Conservation (phyloP, 1,140 invertebrate species). For the Diuraphis noxia region DNA sequence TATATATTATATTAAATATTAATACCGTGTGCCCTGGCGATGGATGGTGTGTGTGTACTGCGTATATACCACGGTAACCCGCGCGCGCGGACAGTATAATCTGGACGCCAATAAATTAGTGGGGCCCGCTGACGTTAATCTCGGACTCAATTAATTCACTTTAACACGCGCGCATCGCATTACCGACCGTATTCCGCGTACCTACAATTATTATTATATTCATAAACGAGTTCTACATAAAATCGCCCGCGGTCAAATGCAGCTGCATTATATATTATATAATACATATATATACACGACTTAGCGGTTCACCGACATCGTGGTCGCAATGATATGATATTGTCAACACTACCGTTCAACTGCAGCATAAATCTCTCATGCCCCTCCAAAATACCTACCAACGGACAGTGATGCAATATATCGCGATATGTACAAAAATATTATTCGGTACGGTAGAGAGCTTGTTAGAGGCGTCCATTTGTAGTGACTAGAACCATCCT, state of each 20-base stretch:
- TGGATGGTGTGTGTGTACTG: too few relatives aligned
- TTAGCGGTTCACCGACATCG: background rate
- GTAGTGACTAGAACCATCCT: background rate
- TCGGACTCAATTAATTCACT: conserved; percentile 13
- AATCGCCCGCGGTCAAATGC: background rate
- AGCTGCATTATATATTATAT: background rate
- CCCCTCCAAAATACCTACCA: too few relatives aligned
- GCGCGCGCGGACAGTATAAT: conserved; percentile 18
- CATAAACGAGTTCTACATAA: conserved; percentile 36
- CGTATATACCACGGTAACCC: background rate
- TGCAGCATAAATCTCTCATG: background rate
- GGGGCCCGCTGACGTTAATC: conserved; percentile 6
- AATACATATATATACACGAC: background rate
- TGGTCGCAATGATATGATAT: background rate
- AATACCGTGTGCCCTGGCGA: background rate
- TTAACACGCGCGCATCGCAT: background rate
- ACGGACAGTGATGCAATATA: background rate
- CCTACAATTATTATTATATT: background rate
- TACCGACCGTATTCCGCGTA: background rate
- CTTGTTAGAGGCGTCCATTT: background rate
- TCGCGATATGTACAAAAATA: background rate
- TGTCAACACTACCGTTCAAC: conserved; percentile 30
- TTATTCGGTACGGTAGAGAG: too few relatives aligned
- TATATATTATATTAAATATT: background rate
- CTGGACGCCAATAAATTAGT: conserved; percentile 38